Base-by-base conservation (phyloP, 2,113 vertebrate genomes). In the Gavialis gangeticus region DNA sequence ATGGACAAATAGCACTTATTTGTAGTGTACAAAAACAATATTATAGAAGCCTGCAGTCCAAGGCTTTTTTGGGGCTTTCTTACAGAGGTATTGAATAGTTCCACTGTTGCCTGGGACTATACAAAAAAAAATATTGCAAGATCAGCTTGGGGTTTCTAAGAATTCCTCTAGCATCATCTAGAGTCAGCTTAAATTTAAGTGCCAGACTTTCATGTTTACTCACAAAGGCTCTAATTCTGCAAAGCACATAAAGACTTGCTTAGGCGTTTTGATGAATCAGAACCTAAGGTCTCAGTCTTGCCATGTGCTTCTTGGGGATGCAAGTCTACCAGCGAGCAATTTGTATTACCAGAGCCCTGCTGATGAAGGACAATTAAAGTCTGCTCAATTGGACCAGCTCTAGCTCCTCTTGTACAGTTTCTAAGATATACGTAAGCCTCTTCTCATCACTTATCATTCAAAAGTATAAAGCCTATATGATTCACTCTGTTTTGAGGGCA, bases 201-300 rank as follows among this genome's bases (percentile, higher is more conserved):
- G 64, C 1, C 64, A 90, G 78, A 89, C 76, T 88, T 69, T 54
- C 24, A 6, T 2, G 7, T 75, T 89, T 57, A 79, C 71, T 60
- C 46, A 90, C 73, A 82, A 82, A 79, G 12, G 59, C 34, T 84
- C 59, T 5, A 2, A 17, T 78, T 87, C 66, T 89, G 73, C 81
- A 85, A 85, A 94, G n/a, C 30, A 66, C 25, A 78, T 56, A 0
- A 0, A 75, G 16, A 28, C 0, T 34, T 0, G 1, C 13, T 79
- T 55, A 22, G 37, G 15, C 87, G 12, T 90, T 92, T 56, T 55
- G 84, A 84, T 89, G 82, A 94, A 87, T 94, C 67, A 85, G 88
- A 30, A 83, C 67, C 57, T 64, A 80, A 30, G 86, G 30, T 22
- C 54, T 73, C 56, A 85, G 91, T 71, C 56, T 84, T 85, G 37